phyloP scores from a whole-genome alignment of 37 sponge, comb jelly and placozoan genomes.

The Dysidea cf. avara region DNA sequence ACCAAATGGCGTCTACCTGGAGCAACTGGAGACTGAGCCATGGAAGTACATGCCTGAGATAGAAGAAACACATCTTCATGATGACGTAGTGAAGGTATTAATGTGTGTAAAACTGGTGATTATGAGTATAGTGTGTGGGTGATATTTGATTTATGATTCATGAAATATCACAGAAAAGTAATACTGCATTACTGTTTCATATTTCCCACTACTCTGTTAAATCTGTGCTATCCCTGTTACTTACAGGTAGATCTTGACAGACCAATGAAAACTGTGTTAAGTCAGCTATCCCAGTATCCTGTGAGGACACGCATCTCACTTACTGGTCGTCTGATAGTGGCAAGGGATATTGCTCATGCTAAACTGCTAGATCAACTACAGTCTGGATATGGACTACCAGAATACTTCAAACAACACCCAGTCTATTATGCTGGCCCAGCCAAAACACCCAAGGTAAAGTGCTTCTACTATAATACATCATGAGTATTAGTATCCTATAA shows the following conservation, averaged over 20 bases:
- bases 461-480: too few relatives aligned
- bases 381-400: slow-evolving; percentile 33
- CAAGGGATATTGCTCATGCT: slow-evolving; percentile 62
- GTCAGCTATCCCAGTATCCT: slow-evolving; percentile 29
- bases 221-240: too few relatives aligned
- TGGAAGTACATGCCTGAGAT: slow-evolving; percentile 46
- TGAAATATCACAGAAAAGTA: too few relatives aligned
- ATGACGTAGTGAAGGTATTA: slow-evolving; percentile 27
- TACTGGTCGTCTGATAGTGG: slow-evolving; percentile 44
- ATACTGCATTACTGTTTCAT: too few relatives aligned
- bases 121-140: not conserved
- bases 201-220: too few relatives aligned
- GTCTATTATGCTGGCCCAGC: slow-evolving; percentile 65
- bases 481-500: too few relatives aligned
- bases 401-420: slow-evolving; percentile 51
- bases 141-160: not conserved
- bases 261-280: slow-evolving; percentile 33
- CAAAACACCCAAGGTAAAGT: slow-evolving; percentile 44
- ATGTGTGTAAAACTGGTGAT: not conserved
- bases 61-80: slow-evolving; percentile 13
- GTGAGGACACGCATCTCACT: slow-evolving; percentile 40
- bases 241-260: slow-evolving; percentile 40
- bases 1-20: slow-evolving; percentile 45
- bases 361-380: slow-evolving; percentile 40
- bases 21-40: slow-evolving; percentile 49